Evolutionary conservation across 2,888 invertebrate genomes (phyloP), one percentile per base, ranked within the genome.

Genomic region (Strigamia transsilvanica): DNA sequence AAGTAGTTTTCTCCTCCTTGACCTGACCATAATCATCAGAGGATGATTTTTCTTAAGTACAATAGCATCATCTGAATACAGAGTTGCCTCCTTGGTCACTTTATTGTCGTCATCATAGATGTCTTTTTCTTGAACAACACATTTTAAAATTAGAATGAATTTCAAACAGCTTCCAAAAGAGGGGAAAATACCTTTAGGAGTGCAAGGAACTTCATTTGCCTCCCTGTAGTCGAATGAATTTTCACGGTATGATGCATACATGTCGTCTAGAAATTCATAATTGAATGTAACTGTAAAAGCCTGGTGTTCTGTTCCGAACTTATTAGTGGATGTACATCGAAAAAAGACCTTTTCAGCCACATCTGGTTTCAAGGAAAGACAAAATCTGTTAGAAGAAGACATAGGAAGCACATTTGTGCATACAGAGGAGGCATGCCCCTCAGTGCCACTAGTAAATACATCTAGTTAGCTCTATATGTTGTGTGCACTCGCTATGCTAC

Each of bases 201-300:
- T 56, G 18, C 56, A 18, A 9, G 56, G n/a, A 1, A 18, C 18
- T 4, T 18, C 18, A 6, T 18, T 56, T 4, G 21, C 18, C 6
- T 56, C 56, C 21, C 56, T n/a, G n/a, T 21, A 56, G 3, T 56
- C 56, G 21, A 56, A 56, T 56, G 56, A 56, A 56, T 56, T 56
- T 56, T 56, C 56, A 18, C 42, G 80, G 18, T 41, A 79, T 7
- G 80, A 79, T 13, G 86, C 86, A 84, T 89, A 90, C 42, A 87
- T 87, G 84, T 90, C 90, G 84, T 90, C 90, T 79, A 90, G 85
- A 80, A 88, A 88, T 84, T 90, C 89, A 84, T 89, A 90, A 84
- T 89, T 87, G 84, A 89, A 90, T 0, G 87, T 87, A 51, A 89
- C 86, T 34, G 85, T 84, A 84, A 87, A 88, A 27, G 86, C 85